Percentiles rank a stretch among this genome's conserved stretches.
Evolutionary conservation across 2,113 vertebrate species (phyloP).

Genomic region (Sturnus vulgaris): DNA sequence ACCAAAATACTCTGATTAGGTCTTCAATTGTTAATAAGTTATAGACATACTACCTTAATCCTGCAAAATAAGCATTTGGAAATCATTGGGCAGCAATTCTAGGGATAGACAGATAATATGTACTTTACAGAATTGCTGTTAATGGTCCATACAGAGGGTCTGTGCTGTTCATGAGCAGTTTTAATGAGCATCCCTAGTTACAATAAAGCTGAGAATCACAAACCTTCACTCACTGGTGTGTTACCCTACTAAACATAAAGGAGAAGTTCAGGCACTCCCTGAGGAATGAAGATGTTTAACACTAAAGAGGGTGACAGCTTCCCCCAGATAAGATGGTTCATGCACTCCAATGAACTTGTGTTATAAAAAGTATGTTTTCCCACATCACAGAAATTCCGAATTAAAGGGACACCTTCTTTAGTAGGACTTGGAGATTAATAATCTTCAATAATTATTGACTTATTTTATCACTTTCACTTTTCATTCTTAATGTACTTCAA

Average conservation of each 20-base stretch:
- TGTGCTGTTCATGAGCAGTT: background rate
- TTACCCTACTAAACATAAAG: background rate
- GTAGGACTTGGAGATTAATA: background rate
- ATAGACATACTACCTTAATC: background rate
- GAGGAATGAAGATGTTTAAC: background rate
- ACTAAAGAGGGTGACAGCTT: background rate
- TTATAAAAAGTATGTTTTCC: background rate
- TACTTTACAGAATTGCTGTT: accelerated
- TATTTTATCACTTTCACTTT: background rate
- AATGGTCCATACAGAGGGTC: background rate
- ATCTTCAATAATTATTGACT: background rate
- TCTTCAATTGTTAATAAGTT: background rate
- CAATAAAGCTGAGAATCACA: background rate
- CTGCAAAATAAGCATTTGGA: background rate
- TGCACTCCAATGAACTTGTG: background rate
- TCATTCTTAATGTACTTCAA: background rate
- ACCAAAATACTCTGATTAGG: background rate
- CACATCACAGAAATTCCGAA: background rate
- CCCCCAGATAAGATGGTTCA: background rate
- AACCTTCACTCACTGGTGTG: accelerated
- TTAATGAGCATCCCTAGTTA: background rate
- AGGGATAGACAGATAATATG: background rate
- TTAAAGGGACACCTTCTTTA: background rate
- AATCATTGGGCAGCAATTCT: background rate
- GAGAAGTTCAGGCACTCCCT: background rate